Conservation (phyloP, 2,797 vertebrate genomes). For the Cyclura pinguis region DNA sequence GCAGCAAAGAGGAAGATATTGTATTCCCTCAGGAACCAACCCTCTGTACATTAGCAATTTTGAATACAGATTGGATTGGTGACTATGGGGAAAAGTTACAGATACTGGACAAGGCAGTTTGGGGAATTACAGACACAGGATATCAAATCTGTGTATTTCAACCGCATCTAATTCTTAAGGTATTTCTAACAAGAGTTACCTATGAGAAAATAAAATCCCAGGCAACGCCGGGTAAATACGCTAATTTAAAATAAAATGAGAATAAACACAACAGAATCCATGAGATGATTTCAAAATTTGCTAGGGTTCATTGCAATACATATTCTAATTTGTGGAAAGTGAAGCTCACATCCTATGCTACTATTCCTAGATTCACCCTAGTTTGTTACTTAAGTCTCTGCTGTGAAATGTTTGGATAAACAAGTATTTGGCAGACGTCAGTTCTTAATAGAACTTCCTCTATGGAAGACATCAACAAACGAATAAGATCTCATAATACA, state of each 20-base stretch:
- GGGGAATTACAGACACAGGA: too few species aligned
- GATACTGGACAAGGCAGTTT: too few species aligned
- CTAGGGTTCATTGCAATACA: background rate
- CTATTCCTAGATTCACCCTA: background rate
- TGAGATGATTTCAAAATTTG: background rate
- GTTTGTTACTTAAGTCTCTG: background rate
- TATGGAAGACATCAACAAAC: background rate
- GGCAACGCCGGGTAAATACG: too few species aligned
- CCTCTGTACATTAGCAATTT: too few species aligned
- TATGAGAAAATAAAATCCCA: too few species aligned
- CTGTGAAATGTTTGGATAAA: background rate
- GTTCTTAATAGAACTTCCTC: background rate
- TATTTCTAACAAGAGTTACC: too few species aligned
- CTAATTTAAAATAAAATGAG: background rate
- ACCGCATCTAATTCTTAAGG: too few species aligned
- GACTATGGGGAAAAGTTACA: too few species aligned
- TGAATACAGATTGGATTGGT: too few species aligned
- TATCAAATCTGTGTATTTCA: too few species aligned
- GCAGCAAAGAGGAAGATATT: too few species aligned
- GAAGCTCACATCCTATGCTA: background rate
- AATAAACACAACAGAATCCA: background rate
- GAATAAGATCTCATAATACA: background rate
- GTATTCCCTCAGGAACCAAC: too few species aligned
- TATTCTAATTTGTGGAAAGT: background rate
- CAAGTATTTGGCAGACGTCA: background rate